Conservation (phyloP, 2,113 vertebrate genomes). For the western clawed frog (Xenopus tropicalis) region DNA sequence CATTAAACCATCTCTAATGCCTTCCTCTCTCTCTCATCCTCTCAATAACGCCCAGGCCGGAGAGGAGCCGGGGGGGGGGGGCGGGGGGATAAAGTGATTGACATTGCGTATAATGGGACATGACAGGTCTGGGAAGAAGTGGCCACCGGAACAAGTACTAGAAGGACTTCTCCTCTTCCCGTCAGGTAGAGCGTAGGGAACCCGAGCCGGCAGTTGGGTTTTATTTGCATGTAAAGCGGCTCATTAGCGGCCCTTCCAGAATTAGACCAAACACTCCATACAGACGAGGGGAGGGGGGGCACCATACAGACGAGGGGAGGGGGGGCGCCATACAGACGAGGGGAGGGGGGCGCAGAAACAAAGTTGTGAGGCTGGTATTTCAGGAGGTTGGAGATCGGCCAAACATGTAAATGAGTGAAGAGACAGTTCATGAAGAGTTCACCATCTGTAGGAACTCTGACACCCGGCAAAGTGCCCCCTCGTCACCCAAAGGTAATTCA, state of each 20-base stretch:
- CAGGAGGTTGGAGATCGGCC: not conserved
- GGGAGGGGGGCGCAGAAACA: not conserved
- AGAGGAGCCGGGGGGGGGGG: not conserved
- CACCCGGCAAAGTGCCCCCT: not conserved
- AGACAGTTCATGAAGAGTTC: not conserved
- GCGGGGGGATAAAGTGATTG: too few relatives aligned
- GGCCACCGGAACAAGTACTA: not conserved
- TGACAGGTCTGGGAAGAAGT: not conserved
- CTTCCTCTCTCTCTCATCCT: not conserved
- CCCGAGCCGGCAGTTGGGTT: not conserved
- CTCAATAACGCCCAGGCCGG: not conserved
- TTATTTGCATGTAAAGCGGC: constrained; percentile 1
- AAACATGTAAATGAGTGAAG: not conserved
- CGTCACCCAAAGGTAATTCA: not conserved
- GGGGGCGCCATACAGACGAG: too few relatives aligned
- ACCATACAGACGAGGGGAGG: too few relatives aligned
- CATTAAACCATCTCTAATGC: not conserved
- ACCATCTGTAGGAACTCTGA: constrained; percentile 7
- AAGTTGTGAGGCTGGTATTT: not conserved
- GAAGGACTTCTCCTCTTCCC: not conserved
- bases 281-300: not conserved
- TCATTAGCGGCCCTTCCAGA: not conserved
- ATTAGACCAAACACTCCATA: not conserved
- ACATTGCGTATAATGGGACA: not conserved
- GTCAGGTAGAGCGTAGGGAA: not conserved